phyloP scores from a whole-genome alignment of 2,888 invertebrate genomes.

The Campaea margaritaria region DNA sequence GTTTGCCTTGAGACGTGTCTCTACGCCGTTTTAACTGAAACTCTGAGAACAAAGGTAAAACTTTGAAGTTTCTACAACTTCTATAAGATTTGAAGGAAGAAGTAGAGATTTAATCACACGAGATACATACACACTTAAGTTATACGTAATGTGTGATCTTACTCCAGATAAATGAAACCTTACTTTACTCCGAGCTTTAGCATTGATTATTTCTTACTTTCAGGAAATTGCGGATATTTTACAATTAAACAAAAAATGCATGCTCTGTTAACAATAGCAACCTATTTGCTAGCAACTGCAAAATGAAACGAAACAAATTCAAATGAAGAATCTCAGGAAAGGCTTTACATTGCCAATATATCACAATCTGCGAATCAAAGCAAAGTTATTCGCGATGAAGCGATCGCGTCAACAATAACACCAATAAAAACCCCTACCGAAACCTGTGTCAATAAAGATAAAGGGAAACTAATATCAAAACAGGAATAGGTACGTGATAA shows the following conservation, averaged over 20 bases:
- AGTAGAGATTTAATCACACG: not conserved
- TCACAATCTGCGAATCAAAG: slow-evolving; percentile 12
- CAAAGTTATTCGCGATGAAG: slow-evolving; percentile 43
- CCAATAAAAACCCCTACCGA: slow-evolving; percentile 71
- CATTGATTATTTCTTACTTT: no score
- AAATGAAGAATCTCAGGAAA: no score
- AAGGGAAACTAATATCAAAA: slow-evolving; percentile 85
- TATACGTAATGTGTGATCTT: no score
- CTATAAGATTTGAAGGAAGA: not conserved
- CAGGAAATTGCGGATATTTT: no score
- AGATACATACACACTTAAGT: no score
- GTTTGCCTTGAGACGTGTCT: slow-evolving; percentile 55
- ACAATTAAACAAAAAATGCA: no score
- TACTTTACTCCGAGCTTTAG: no score
- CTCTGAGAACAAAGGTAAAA: slow-evolving; percentile 6
- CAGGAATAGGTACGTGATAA: slow-evolving; percentile 85
- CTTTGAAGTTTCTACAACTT: not conserved
- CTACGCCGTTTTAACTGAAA: slow-evolving; percentile 15
- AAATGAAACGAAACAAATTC: no score
- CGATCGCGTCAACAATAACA: slow-evolving; percentile 66
- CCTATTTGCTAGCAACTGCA: no score
- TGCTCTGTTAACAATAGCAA: no score
- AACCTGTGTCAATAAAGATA: slow-evolving; percentile 85
- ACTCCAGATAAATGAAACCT: no score
- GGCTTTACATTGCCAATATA: no score